Conservation (phyloP, 2,888 invertebrate species). For the Melieria crassipennis region DNA sequence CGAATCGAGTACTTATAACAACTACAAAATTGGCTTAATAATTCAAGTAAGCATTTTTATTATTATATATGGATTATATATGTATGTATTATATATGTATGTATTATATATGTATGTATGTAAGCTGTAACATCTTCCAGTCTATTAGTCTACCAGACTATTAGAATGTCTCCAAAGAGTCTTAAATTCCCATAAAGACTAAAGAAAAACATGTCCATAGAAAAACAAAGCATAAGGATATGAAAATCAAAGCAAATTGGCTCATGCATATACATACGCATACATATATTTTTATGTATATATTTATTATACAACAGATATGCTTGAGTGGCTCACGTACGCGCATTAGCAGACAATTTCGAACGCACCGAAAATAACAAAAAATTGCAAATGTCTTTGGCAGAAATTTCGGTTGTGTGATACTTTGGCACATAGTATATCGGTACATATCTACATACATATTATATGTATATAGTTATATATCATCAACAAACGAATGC, state of each 20-base stretch:
- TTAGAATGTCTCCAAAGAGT: slow-evolving; percentile 25
- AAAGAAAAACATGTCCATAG: background rate
- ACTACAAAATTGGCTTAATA: too few species aligned
- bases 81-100: too few species aligned
- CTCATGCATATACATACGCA: background rate
- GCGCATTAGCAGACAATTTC: background rate
- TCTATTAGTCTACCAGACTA: background rate
- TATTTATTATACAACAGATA: background rate
- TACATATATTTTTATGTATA: background rate
- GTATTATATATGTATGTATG: too few species aligned
- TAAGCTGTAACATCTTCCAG: too few species aligned
- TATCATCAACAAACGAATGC: too few species aligned
- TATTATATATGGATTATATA: too few species aligned
- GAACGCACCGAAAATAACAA: background rate
- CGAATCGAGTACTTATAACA: too few species aligned
- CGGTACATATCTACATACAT: too few species aligned
- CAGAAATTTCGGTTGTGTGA: too few species aligned
- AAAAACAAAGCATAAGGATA: slow-evolving; percentile 1
- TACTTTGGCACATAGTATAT: too few species aligned
- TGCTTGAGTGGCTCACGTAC: background rate
- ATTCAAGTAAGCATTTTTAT: too few species aligned
- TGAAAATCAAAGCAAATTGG: background rate
- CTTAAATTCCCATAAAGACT: background rate
- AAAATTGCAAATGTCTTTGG: background rate
- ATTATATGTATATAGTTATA: too few species aligned